Conservation (phyloP, 1,140 invertebrate species). For the Prorops nasuta region DNA sequence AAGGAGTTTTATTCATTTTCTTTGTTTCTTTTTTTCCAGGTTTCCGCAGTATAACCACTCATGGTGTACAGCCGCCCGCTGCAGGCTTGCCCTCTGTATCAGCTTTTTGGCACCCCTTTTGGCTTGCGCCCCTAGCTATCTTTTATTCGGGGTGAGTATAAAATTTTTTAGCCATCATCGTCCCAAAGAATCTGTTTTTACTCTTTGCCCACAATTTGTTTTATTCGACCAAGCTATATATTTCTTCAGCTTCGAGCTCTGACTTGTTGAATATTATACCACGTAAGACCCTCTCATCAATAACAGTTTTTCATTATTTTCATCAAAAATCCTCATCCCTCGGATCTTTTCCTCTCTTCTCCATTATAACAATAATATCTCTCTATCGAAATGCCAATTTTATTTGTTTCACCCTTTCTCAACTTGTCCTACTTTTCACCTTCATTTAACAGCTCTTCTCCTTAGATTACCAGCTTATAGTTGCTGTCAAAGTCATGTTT, state of each 20-base stretch:
- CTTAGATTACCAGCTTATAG: no score
- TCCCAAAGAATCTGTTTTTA: no score
- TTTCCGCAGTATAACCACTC: conserved; percentile 62
- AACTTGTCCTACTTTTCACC: no score
- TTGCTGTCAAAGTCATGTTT: no score
- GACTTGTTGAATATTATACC: neutral
- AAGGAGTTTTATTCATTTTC: no score
- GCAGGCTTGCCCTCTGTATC: conserved; percentile 70
- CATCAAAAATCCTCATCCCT: neutral
- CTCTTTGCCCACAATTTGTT: neutral
- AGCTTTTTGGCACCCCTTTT: conserved; percentile 73
- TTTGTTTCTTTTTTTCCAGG: conserved; percentile 41
- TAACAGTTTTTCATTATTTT: neutral
- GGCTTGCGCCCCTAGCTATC: conserved; percentile 77
- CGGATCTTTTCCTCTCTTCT: neutral
- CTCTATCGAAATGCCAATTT: no score
- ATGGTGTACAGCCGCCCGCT: conserved; percentile 68
- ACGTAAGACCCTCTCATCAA: neutral
- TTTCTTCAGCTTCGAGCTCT: neutral
- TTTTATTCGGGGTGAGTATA: conserved; percentile 64
- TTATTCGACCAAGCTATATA: neutral
- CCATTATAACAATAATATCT: no score
- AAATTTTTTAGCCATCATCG: no score
- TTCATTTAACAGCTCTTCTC: no score
- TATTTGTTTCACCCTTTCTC: no score